Base-by-base conservation (phyloP, 1,140 invertebrate genomes). In the Berghia stephanieae region DNA sequence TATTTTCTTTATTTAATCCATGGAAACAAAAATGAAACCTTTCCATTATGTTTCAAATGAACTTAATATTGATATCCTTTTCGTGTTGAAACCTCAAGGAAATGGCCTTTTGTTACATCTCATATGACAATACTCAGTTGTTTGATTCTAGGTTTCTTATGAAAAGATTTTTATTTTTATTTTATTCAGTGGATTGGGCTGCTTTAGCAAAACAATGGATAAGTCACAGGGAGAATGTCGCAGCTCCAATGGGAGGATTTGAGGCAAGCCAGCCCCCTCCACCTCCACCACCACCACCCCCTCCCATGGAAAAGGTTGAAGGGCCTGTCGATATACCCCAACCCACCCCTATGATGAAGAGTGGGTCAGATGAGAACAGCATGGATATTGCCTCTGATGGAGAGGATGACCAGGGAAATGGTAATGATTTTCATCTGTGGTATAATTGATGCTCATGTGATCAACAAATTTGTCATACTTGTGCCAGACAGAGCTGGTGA, bases 141-240 rank as follows among this genome's bases (percentile, higher is more conserved):
- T n/a, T n/a, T n/a, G n/a, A n/a, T n/a, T n/a, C n/a, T n/a, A n/a
- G n/a, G n/a, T n/a, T n/a, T n/a, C n/a, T n/a, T n/a, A n/a, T n/a
- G n/a, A n/a, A n/a, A n/a, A n/a, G n/a, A n/a, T n/a, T n/a, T 43
- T 49, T 52, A 5, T 49, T 67, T 70, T 74, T 78, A 67, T 67
- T 77, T 81, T 81, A 88, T 88, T 40, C 85, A 92, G 96, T 98
- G 72, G 96, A 98, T 89, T 98, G 97, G 96, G 96, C 96, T 42
- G 93, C 94, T 72, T 89, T 98, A 80, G 96, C 97, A 24, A 96
- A 98, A 85, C 96, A 98, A 92, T 98, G 97, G 97, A 98, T 98
- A 79, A 94, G 95, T 86, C 97, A 98, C 95, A 96, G 97, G 85
- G 95, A 96, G 87, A 86, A 82, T 57, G 78, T 82, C n/a, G 70